phyloP scores from a whole-genome alignment of 2,888 invertebrate genomes.

The Sarcophaga rosellei region DNA sequence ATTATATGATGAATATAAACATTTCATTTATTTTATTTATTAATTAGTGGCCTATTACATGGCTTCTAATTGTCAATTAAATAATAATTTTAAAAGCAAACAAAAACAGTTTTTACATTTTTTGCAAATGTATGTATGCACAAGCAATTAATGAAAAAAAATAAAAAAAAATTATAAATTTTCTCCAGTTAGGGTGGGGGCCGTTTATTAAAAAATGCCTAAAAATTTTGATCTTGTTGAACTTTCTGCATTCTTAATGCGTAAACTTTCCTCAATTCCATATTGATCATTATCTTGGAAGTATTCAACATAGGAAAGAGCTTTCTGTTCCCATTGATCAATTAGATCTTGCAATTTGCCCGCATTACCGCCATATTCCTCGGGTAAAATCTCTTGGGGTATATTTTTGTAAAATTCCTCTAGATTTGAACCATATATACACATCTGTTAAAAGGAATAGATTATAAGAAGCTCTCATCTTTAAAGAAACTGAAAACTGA shows the following conservation, averaged over 20 bases:
- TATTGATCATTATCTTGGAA: conserved; percentile 72
- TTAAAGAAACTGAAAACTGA: conserved; percentile 72
- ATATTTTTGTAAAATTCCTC: conserved; percentile 83
- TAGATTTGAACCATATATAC: conserved; percentile 83
- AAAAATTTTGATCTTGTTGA: conserved; percentile 38
- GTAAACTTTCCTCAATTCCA: conserved; percentile 69
- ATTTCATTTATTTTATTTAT: too few species aligned
- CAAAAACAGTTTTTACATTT: too few species aligned
- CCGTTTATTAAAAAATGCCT: conserved; percentile 28
- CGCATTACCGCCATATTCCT: conserved; percentile 84
- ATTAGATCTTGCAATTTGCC: conserved; percentile 65
- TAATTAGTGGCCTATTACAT: too few species aligned
- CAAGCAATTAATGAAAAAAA: too few species aligned
- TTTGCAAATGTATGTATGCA: too few species aligned
- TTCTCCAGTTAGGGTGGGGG: too few species aligned
- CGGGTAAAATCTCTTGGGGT: conserved; percentile 84
- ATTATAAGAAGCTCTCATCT: not conserved
- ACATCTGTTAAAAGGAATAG: conserved; percentile 79
- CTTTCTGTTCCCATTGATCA: conserved; percentile 71
- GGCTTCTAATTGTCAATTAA: too few species aligned
- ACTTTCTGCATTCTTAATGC: conserved; percentile 10
- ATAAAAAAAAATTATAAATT: not conserved
- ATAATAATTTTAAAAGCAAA: too few species aligned
- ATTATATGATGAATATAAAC: too few species aligned
- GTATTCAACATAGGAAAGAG: conserved; percentile 69